Percentiles rank a stretch among this genome's conserved stretches.
phyloP scores from a whole-genome alignment of 2,113 vertebrate species.

The Cariama cristata region DNA sequence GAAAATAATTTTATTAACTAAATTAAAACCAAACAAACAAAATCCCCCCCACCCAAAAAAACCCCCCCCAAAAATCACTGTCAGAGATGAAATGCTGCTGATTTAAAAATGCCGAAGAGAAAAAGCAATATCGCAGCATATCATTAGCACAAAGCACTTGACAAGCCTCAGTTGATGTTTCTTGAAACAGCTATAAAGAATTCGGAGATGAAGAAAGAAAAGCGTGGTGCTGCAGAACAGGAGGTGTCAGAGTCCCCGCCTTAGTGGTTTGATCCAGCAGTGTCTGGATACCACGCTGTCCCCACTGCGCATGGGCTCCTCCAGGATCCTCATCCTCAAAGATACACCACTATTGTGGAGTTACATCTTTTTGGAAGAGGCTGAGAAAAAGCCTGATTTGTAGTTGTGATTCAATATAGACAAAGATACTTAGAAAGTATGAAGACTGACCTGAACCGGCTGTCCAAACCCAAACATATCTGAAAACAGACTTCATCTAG shows the following conservation, averaged over 20 bases:
- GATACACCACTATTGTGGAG: neutral
- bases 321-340: neutral
- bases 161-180: neutral
- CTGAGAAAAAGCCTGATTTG: neutral
- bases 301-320: neutral
- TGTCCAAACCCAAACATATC: neutral
- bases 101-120: neutral
- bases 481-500: neutral
- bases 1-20: conserved; percentile 17
- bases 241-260: neutral
- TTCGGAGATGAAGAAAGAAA: neutral
- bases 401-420: neutral
- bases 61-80: neutral
- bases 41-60: neutral
- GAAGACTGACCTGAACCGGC: neutral
- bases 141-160: neutral
- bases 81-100: neutral
- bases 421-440: neutral
- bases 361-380: neutral
- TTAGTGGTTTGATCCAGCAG: neutral
- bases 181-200: neutral
- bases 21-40: neutral
- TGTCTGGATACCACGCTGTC: neutral
- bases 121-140: neutral
- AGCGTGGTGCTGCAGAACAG: neutral